A percentile compares a stretch with the other conserved stretches of the same genome.
Conservation (phyloP, 2,797 vertebrate species). For the Polyboroides typus region DNA sequence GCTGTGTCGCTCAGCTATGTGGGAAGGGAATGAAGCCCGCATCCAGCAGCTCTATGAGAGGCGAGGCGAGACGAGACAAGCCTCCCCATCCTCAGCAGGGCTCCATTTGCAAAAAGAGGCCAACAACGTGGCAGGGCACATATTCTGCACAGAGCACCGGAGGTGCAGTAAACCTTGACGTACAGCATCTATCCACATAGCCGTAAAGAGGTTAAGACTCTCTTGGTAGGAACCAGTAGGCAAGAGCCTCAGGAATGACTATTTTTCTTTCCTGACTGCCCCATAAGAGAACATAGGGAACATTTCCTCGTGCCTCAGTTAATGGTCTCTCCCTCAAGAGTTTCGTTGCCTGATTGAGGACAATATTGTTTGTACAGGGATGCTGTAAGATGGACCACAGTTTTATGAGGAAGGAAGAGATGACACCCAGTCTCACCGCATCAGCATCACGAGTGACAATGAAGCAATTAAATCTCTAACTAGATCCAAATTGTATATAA, state of each 20-base stretch:
- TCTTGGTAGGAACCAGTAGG: slow-evolving; percentile 36
- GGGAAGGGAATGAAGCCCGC: neutral
- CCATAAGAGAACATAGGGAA: slow-evolving; percentile 4
- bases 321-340: slow-evolving; percentile 20
- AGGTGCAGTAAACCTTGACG: slow-evolving; percentile 2
- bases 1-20: neutral
- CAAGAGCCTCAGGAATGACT: slow-evolving; percentile 14
- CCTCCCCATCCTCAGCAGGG: neutral
- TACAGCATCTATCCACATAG: neutral
- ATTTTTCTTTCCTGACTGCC: slow-evolving; percentile 49
- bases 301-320: slow-evolving; percentile 26
- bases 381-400: neutral
- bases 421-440: neutral
- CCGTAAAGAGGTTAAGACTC: slow-evolving; percentile 30
- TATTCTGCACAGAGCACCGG: neutral
- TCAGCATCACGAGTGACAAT: neutral
- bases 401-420: neutral
- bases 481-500: neutral
- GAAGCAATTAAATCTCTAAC: neutral
- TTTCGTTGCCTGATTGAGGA: neutral
- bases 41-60: fast-evolving
- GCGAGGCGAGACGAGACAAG: neutral
- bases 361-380: neutral
- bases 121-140: neutral
- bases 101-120: neutral